Evolutionary conservation across 2,797 vertebrate species (phyloP), one percentile per base, ranked within the genome.

Genomic region (Chelonia mydas): DNA sequence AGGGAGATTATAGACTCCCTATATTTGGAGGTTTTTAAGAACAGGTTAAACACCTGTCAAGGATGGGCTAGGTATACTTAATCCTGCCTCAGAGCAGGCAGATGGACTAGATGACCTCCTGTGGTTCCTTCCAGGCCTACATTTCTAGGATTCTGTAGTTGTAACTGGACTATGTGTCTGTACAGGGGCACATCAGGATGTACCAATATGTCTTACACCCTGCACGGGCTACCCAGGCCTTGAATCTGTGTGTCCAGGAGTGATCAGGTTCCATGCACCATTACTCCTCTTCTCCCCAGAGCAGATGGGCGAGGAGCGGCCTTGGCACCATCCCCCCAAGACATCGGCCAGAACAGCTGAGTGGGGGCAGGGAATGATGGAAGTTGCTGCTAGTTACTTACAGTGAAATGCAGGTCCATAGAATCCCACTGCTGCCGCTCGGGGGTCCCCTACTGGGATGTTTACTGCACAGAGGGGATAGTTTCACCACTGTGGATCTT

Each of bases 281-380:
- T 50, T 90, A 87, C 87, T 94, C 84, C 59, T 57, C 19, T 93
- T 90, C 65, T 92, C 91, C 82, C 92, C 92, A 0, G 0, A 93
- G 88, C 81, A 94, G 83, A 50, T 86, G 83, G 81, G 33, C 7
- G 92, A 89, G 33, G 54, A 97, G 93, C 50, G 77, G 90, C 51
- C 37, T 94, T 96, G 92, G 81, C 76, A 94, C 84, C 87, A 81
- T 45, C 19, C 49, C 93, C 45, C 2, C 53, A 59, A 92, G 95
- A 6, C 77, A 6, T 23, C 53, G 91, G 89, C 89, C 93, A 95
- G 90, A 25, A 77, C 27, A 11, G 3, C 41, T 61, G 92, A 88
- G 57, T 72, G 88, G 74, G 41, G 91, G 41, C 86, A 90, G 57
- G 77, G 81, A 76, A 90, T 1, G 2, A 9, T 82, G 5, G 72